Evolutionary conservation across 2,797 vertebrate genomes (phyloP), one percentile per base, ranked within the genome.

Genomic region (Parauchenoglanis ngamensis): DNA sequence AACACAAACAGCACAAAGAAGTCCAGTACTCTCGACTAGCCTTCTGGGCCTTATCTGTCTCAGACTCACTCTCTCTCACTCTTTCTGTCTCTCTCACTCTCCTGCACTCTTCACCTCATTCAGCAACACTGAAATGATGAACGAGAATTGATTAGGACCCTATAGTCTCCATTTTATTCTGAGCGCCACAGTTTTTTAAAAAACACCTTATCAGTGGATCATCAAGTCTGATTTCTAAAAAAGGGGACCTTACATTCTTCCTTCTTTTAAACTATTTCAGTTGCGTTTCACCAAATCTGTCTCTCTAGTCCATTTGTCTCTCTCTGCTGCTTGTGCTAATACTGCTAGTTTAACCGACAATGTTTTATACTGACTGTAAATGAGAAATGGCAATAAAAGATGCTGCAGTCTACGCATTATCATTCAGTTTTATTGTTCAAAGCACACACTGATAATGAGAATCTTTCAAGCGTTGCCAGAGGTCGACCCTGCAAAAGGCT

Each of bases 11-110:
- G 56, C 35, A 80, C 35, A 61, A 80, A 61, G 78, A 61, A 85
- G 59, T 61, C 59, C 91, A 94, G 79, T 63, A n/a, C 73, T 82
- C 57, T 87, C 93, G 94, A 92, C 90, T 88, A 91, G 88, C 90
- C 70, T 44, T 87, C 57, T 82, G 65, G 61, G 79, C 59, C 90
- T 90, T 86, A 72, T 86, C 86, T 79, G 28, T 82, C 59, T 85
- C 52, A 59, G 65, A 49, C 61, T 84, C 87, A 68, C 81, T 63
- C 70, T 68, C 63, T 78, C 87, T 87, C 56, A 7, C 49, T 52
- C 88, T 89, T 89, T 89, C 91, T 89, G 78, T 91, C 85, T 59
- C 76, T 88, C 85, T 85, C 89, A 88, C 90, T 90, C 87, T 90
- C 67, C 88, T 87, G 77, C 83, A 86, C 83, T 46, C 35, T 44